These are phyloP conservation scores for Steinernema carpocapsae DNA, from an alignment of 2,888 invertebrate genomes.

Conservation along the genomic window DNA sequence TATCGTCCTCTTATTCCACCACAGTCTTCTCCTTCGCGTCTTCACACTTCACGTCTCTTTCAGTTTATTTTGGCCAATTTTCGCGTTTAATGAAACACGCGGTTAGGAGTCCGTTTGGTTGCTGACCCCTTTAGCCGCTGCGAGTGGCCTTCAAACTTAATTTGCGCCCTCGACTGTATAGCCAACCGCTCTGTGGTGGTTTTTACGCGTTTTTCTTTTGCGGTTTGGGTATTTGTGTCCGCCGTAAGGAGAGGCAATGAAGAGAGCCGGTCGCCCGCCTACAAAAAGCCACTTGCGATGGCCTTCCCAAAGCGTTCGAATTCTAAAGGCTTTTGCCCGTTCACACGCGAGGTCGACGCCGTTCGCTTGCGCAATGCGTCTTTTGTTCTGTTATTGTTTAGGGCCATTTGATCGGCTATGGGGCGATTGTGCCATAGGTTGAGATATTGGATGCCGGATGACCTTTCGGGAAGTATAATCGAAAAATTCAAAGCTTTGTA, in stretches of 20 bases:
- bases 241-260: too few species aligned
- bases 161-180: background rate
- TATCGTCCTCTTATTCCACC: too few species aligned
- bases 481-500: too few species aligned
- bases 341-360: conserved; percentile 20
- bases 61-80: too few species aligned
- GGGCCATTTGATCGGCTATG: conserved; percentile 1
- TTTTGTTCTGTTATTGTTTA: conserved; percentile 29
- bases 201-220: background rate
- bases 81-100: too few species aligned
- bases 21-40: too few species aligned
- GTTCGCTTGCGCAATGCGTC: conserved; percentile 8
- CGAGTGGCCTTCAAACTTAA: background rate
- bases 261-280: background rate
- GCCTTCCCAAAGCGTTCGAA: conserved; percentile 11
- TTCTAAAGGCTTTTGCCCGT: conserved; percentile 1
- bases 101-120: background rate
- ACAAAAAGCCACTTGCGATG: conserved; percentile 1
- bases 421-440: background rate
- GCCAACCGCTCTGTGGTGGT: background rate
- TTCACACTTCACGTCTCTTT: too few species aligned
- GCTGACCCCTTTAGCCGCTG: background rate
- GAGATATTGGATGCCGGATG: background rate
- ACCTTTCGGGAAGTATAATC: background rate
- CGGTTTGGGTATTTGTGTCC: background rate